Conservation (phyloP, 2,888 invertebrate species). For the Oscheius sp. region DNA sequence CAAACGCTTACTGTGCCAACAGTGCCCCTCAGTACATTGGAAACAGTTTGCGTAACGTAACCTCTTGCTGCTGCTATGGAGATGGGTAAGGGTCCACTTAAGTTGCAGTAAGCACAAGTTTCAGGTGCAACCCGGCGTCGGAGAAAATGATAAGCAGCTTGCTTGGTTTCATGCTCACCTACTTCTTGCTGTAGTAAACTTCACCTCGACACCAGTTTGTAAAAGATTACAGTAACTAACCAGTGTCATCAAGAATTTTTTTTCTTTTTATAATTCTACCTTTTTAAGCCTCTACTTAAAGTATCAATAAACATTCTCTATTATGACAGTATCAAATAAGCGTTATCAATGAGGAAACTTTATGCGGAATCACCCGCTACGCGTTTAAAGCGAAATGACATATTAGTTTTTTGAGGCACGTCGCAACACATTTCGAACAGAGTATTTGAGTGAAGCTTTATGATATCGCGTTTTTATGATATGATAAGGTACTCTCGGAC, state of each 20-base stretch:
- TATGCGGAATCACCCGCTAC: no score
- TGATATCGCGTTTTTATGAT: no score
- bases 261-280: background rate
- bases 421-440: no score
- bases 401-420: no score
- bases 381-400: no score
- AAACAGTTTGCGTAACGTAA: background rate
- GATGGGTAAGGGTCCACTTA: conserved; percentile 3
- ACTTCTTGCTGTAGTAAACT: conserved; percentile 6
- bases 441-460: no score
- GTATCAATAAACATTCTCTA: background rate
- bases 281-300: background rate
- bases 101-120: background rate
- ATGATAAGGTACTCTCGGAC: no score
- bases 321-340: no score
- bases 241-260: background rate
- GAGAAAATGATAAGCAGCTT: background rate
- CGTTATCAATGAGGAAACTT: no score
- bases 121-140: conserved; percentile 14
- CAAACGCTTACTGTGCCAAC: background rate
- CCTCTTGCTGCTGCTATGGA: conserved; percentile 28
- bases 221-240: background rate
- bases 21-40: background rate
- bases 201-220: background rate
- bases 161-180: background rate